Evolutionary conservation across 2,797 vertebrate genomes (phyloP).

Genomic region (Eulemur mongoz): DNA sequence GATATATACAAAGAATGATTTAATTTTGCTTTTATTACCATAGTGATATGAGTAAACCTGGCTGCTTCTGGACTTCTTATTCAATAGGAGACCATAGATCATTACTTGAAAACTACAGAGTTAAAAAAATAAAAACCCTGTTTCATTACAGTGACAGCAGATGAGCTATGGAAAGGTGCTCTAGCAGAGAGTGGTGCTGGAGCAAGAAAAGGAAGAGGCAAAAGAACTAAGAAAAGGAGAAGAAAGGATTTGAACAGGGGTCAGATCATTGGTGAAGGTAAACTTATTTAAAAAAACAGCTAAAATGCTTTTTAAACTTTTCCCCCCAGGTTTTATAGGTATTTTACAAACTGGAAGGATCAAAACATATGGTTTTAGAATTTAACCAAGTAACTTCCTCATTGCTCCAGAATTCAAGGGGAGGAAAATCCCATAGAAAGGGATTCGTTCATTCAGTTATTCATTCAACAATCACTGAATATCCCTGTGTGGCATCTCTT

Average conservation of each 20-base stretch:
- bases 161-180: constrained; percentile 94
- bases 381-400: background rate
- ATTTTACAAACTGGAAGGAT: background rate
- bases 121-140: background rate
- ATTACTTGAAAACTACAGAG: constrained; percentile 21
- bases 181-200: constrained; percentile 91
- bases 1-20: background rate
- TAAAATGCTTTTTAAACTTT: background rate
- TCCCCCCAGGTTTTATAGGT: background rate
- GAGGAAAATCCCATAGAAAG: background rate
- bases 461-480: background rate
- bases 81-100: background rate
- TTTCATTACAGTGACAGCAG: constrained; percentile 91
- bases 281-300: constrained; percentile 5
- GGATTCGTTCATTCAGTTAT: background rate
- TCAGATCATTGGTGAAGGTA: constrained; percentile 94
- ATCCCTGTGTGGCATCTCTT: background rate
- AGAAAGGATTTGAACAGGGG: constrained; percentile 94
- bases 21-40: background rate
- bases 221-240: constrained; percentile 92
- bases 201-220: constrained; percentile 93
- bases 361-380: background rate
- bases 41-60: background rate
- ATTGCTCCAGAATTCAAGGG: background rate
- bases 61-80: background rate